phyloP scores from a whole-genome alignment of 2,888 invertebrate genomes.

The Melipona beecheii region DNA sequence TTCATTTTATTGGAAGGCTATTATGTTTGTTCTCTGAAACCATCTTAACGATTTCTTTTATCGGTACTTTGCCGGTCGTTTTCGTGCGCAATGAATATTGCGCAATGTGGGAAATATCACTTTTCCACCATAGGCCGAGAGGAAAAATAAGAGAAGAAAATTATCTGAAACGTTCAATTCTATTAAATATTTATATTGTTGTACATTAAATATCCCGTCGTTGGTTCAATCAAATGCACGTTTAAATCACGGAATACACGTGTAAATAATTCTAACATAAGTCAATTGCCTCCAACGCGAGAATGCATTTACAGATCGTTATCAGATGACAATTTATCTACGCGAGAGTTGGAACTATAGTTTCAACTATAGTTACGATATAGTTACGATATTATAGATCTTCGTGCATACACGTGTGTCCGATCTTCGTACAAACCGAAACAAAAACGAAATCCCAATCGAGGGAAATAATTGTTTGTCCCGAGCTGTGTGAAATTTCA shows the following conservation, averaged over 20 bases:
- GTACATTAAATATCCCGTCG: no score
- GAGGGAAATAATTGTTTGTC: not conserved
- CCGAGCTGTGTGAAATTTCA: not conserved
- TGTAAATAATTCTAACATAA: conserved; percentile 39
- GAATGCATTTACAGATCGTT: conserved; percentile 36
- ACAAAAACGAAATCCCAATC: not conserved
- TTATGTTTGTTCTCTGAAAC: conserved; percentile 29
- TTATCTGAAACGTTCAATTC: not conserved
- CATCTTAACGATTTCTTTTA: conserved; percentile 45
- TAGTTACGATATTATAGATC: not conserved
- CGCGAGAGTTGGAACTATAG: not conserved
- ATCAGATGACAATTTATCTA: conserved; percentile 37
- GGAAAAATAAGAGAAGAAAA: not conserved
- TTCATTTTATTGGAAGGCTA: conserved; percentile 38
- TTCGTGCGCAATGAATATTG: not conserved
- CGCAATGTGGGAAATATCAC: not conserved
- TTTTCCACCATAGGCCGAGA: not conserved
- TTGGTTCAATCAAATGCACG: not conserved
- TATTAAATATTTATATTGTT: not conserved
- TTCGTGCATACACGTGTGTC: not conserved
- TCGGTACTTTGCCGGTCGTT: not conserved
- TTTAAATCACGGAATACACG: not conserved
- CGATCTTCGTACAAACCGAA: no score
- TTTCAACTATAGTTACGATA: not conserved
- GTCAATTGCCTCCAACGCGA: conserved; percentile 32